These are phyloP conservation scores for Trachemys scripta DNA, from an alignment of 2,113 vertebrate genomes.

Conservation along the genomic window DNA sequence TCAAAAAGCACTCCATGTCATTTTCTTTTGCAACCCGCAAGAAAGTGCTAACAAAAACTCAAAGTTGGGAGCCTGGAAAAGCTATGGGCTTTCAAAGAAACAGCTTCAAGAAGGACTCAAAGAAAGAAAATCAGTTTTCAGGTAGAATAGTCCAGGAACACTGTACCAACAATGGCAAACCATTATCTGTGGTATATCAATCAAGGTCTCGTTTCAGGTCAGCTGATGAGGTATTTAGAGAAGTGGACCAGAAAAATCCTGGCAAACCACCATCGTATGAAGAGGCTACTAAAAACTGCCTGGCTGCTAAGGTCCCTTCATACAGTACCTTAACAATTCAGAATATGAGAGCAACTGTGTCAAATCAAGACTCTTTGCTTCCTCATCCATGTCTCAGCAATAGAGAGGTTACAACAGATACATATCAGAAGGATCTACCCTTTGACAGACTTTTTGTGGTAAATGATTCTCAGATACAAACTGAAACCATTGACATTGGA, in stretches of 20 bases:
- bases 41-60: constrained; percentile 79
- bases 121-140: constrained; percentile 83
- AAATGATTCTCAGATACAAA: constrained; percentile 22
- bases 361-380: constrained; percentile 66
- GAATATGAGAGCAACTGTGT: constrained; percentile 75
- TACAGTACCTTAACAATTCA: constrained; percentile 84
- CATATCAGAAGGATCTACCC: background rate
- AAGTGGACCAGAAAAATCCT: constrained; percentile 82
- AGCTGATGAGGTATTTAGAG: constrained; percentile 86
- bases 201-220: constrained; percentile 78
- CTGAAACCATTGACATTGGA: constrained; percentile 4
- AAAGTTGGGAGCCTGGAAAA: constrained; percentile 77
- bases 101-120: constrained; percentile 78
- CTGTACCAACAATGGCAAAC: constrained; percentile 60
- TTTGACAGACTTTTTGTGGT: background rate
- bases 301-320: constrained; percentile 22
- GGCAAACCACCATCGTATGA: constrained; percentile 89
- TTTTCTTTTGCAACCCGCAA: constrained; percentile 80
- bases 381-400: background rate
- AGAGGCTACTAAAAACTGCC: constrained; percentile 82
- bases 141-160: constrained; percentile 85
- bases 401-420: background rate
- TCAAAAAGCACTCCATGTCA: constrained; percentile 86
- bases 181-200: background rate
- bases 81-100: constrained; percentile 63